These are phyloP conservation scores for Melanaphis sacchari DNA, from an alignment of 1,140 invertebrate species.

Conservation along the genomic window DNA sequence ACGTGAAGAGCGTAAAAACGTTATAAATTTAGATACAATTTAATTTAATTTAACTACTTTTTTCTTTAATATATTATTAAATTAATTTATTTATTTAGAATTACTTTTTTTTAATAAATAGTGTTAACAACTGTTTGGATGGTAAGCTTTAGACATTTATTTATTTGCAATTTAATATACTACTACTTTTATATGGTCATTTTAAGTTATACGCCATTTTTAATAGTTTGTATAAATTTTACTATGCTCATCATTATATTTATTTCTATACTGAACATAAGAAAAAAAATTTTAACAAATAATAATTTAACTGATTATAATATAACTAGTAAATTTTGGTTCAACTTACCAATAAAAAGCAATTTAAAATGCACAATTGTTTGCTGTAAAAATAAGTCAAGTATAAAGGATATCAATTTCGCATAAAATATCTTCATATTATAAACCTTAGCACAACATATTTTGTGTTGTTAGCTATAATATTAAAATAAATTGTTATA, in stretches of 20 bases:
- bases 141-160: not conserved
- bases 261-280: not conserved
- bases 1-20: not conserved
- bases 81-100: not conserved
- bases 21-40: not conserved
- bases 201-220: not conserved
- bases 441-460: too few relatives aligned
- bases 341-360: not conserved
- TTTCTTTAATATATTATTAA: not conserved
- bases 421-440: too few relatives aligned
- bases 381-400: too few relatives aligned
- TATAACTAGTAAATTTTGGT: not conserved
- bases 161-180: not conserved
- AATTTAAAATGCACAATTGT: not conserved
- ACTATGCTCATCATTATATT: not conserved
- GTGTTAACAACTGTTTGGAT: not conserved
- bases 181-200: too few relatives aligned
- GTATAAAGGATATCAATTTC: too few relatives aligned
- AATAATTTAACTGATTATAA: not conserved
- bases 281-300: not conserved
- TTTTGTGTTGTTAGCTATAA: too few relatives aligned
- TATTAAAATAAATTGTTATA: too few relatives aligned
- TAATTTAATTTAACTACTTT: conserved; percentile 5
- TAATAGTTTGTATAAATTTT: not conserved
- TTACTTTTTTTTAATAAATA: not conserved